These are phyloP conservation scores for Marasmarcha lunaedactyla DNA, from an alignment of 2,888 invertebrate species.

Conservation along the genomic window DNA sequence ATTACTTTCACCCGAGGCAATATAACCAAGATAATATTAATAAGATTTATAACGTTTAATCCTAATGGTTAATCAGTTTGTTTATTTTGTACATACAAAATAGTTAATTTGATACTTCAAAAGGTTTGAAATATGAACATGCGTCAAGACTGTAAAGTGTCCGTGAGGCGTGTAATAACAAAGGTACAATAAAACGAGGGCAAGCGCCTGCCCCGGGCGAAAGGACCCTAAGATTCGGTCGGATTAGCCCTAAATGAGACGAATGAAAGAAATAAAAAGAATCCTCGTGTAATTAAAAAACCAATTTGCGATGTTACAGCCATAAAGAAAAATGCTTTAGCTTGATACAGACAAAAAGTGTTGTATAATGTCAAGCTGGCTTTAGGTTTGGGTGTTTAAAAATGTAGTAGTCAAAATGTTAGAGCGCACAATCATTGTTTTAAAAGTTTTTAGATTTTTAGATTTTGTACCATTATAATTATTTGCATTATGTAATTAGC, in stretches of 20 bases:
- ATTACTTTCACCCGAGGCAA: slow-evolving; percentile 59
- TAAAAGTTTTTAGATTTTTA: too few species aligned
- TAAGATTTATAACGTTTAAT: slow-evolving; percentile 56
- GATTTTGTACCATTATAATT: too few species aligned
- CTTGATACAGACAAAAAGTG: slow-evolving; percentile 1
- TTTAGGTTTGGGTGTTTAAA: too few species aligned
- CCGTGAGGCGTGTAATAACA: slow-evolving; percentile 26
- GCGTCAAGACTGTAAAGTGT: slow-evolving; percentile 7
- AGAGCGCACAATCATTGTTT: too few species aligned
- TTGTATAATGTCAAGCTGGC: not conserved
- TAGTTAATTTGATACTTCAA: not conserved
- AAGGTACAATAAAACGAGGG: slow-evolving; percentile 28
- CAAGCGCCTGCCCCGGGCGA: slow-evolving; percentile 28
- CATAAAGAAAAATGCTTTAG: slow-evolving; percentile 4
- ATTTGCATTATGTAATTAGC: too few species aligned
- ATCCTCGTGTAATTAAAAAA: slow-evolving; percentile 47
- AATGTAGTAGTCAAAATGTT: too few species aligned
- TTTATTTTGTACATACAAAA: slow-evolving; percentile 30
- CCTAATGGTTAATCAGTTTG: slow-evolving; percentile 37
- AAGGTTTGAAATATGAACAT: slow-evolving; percentile 4
- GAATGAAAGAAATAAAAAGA: slow-evolving; percentile 35
- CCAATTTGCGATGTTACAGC: slow-evolving; percentile 27
- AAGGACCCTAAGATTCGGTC: slow-evolving; percentile 22
- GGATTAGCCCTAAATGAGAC: slow-evolving; percentile 37
- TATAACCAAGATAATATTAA: slow-evolving; percentile 56